These are phyloP conservation scores for Apotomis betuletana DNA, from an alignment of 2,888 invertebrate genomes.

Conservation along the genomic window DNA sequence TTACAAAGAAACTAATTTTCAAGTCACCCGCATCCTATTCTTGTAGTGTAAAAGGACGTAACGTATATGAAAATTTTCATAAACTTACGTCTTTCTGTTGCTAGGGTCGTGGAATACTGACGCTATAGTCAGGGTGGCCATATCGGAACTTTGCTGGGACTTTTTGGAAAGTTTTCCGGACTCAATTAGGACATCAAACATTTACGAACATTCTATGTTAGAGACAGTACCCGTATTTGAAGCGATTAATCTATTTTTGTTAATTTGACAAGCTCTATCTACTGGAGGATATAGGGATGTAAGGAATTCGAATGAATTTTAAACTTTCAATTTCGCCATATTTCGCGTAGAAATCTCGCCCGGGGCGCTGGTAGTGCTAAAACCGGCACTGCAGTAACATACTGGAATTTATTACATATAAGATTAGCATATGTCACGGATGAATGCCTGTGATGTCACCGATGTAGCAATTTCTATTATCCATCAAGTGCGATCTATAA, in stretches of 20 bases:
- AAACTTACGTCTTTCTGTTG: conserved; percentile 12
- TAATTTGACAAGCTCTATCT: background rate
- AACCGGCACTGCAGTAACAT: no score
- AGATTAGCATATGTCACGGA: no score
- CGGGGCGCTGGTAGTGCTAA: no score
- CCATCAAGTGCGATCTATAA: no score
- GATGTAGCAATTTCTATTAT: no score
- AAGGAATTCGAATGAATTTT: no score
- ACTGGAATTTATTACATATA: no score
- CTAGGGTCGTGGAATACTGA: no score
- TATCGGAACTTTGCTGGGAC: conserved; percentile 14
- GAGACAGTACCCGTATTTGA: conserved; percentile 17
- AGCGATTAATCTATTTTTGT: background rate
- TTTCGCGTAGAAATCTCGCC: no score
- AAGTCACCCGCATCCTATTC: conserved; percentile 58
- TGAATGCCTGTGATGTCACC: no score
- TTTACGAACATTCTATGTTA: conserved; percentile 8
- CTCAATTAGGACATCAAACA: conserved; percentile 30
- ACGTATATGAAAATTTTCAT: conserved; percentile 33
- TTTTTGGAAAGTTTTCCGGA: conserved; percentile 17
- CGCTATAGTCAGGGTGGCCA: conserved; percentile 24
- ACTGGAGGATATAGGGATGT: no score
- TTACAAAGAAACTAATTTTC: conserved; percentile 54
- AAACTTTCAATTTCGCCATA: no score
- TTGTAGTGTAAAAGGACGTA: conserved; percentile 2